phyloP scores from a whole-genome alignment of 2,113 vertebrate species.

The Onychorhynchus coronatus region DNA sequence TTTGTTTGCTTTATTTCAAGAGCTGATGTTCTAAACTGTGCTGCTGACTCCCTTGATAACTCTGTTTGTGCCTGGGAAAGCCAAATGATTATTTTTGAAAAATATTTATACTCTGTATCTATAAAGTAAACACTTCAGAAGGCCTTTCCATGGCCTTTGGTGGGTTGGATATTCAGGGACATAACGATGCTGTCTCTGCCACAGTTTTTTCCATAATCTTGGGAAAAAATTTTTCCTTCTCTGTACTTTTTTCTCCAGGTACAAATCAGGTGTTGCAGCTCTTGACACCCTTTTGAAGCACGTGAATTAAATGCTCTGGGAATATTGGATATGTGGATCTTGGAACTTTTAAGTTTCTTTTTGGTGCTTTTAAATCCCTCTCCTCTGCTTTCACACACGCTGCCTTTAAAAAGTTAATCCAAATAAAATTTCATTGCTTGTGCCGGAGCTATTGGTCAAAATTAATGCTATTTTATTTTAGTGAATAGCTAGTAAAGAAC shows the following conservation, averaged over 20 bases:
- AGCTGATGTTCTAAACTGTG: neutral
- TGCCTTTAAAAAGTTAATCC: neutral
- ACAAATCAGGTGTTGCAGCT: neutral
- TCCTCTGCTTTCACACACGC: neutral
- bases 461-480: neutral
- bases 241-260: neutral
- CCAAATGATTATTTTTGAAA: neutral
- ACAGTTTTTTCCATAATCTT: neutral
- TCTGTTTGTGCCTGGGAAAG: neutral
- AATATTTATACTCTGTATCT: neutral
- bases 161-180: neutral
- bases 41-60: neutral
- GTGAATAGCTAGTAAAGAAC: neutral
- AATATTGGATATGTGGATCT: neutral
- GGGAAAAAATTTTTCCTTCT: neutral
- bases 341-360: neutral
- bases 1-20: neutral
- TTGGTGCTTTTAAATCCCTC: neutral
- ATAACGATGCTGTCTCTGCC: neutral
- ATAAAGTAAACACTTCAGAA: neutral
- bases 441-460: neutral
- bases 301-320: neutral
- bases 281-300: neutral
- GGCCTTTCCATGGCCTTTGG: neutral
- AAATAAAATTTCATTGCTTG: neutral